Base-by-base conservation (phyloP, 2,888 invertebrate species). In the Hydrotaea cyrtoneurina region DNA sequence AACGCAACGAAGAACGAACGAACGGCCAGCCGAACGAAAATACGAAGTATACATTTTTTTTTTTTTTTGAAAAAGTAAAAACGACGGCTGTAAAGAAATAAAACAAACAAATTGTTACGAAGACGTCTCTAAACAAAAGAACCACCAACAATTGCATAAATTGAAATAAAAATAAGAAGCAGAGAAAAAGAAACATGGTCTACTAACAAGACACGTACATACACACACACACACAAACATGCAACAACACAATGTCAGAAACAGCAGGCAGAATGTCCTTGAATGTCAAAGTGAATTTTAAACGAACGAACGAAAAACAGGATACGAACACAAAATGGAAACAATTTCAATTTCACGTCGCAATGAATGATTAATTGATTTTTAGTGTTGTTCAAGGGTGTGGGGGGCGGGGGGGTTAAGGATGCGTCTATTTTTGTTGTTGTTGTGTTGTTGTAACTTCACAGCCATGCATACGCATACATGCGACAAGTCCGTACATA, bases 201-300 rank as follows among this genome's bases (percentile, higher is more conserved):
- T 55, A 78, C 53, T 74, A n/a, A 50, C 50, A 50, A 50, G 50
- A 15, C 13, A 50, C 50, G 59, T 10, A 59, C n/a, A 26, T 15
- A 13, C 59, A 59, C 62, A 31, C 31, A 62, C 31, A 15, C 2
- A 19, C 8, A 2, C 55, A 57, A 57, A 21, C 2, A 15, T 2
- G 55, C 11, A 55, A 39, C 15, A 71, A 72, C 39, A 31, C 31
- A 31, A 31, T 2, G 31, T 7, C 39, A 23, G 8, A 11, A 43
- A n/a, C 19, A 10, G 66, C 21, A 7, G 21, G 13, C 46, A 23
- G 69, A 23, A 64, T 81, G 85, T 85, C 85, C 85, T 85, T 85
- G 85, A 79, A 74, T 73, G 62, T 17, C 69, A 21, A 62, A 71
- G 26, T 43, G 55, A 66, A 73, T 73, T 73, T 73, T 57, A 19